These are phyloP conservation scores for Schizaphis graminum DNA, from an alignment of 2,888 invertebrate species.

Conservation along the genomic window DNA sequence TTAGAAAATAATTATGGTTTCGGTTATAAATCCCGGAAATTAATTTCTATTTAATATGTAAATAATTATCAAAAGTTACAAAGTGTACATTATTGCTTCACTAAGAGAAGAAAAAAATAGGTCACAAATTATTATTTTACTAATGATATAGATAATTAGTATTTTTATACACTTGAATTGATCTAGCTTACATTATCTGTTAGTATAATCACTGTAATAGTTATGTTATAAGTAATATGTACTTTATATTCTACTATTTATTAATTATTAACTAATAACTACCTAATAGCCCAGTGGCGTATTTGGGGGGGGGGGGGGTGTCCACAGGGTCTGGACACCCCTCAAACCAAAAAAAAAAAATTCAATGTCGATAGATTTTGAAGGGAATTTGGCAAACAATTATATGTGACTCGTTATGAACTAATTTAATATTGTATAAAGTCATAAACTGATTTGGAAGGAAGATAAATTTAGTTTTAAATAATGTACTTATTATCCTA, in stretches of 20 bases:
- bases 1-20: neutral
- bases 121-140: neutral
- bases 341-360: too few species aligned
- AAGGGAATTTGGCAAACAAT: too few species aligned
- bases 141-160: neutral
- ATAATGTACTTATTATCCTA: too few species aligned
- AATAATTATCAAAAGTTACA: neutral
- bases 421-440: too few species aligned
- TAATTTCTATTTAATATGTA: neutral
- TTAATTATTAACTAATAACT: neutral
- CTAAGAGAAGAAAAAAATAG: neutral
- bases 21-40: conserved; percentile 19
- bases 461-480: too few species aligned
- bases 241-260: neutral
- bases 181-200: neutral
- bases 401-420: too few species aligned
- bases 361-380: too few species aligned
- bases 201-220: neutral
- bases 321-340: too few species aligned
- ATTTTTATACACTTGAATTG: neutral
- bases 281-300: too few species aligned
- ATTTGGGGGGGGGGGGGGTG: too few species aligned
- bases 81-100: neutral
- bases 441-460: too few species aligned
- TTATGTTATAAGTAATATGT: neutral